Evolutionary conservation across 2,113 vertebrate species (phyloP), one percentile per base, ranked within the genome.

Genomic region (Neolamprologus sp.): DNA sequence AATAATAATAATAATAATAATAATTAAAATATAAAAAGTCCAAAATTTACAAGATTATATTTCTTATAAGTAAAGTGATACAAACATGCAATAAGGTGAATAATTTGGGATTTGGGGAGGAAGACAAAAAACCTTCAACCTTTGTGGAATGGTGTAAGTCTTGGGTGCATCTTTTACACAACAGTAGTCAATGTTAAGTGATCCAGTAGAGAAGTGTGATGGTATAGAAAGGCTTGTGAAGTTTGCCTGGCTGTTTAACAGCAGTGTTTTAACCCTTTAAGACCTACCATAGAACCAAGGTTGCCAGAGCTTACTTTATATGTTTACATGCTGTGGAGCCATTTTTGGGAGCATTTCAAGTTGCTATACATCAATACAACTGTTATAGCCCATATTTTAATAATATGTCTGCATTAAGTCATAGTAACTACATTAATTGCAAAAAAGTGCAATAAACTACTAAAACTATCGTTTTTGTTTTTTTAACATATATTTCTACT

Each of bases 311-410:
- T 33, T 33, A 31, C 0, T 0, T 31, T 33, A 33, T 33, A 33
- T 7, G 1, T 33, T 33, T 33, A 33, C 31, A 7, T 33, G 31
- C 31, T 33, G 7, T 31, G 2, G 31, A 31, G 31, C 31, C 31
- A 33, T 33, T 33, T 33, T 33, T 33, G 31, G 31, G 31, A 33
- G 31, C 31, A 33, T 33, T 33, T 33, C 31, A 33, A 33, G 2
- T 33, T 33, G 31, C 31, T 33, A 33, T 33, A 33, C 31, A 33
- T 33, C 31, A 33, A 26, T 26, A 26, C 26, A 26, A 33, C 31
- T 0, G 0, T 33, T 33, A 33, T 1, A 33, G 31, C 7, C 31
- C 1, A 33, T 1, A 33, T 33, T 33, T 7, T 33, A 33, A 33
- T 33, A 33, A 33, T 33, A 33, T 33, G 31, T 7, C 1, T 33